These are phyloP conservation scores for Eidolon dupreanum DNA, from an alignment of 2,797 vertebrate genomes.

Conservation along the genomic window DNA sequence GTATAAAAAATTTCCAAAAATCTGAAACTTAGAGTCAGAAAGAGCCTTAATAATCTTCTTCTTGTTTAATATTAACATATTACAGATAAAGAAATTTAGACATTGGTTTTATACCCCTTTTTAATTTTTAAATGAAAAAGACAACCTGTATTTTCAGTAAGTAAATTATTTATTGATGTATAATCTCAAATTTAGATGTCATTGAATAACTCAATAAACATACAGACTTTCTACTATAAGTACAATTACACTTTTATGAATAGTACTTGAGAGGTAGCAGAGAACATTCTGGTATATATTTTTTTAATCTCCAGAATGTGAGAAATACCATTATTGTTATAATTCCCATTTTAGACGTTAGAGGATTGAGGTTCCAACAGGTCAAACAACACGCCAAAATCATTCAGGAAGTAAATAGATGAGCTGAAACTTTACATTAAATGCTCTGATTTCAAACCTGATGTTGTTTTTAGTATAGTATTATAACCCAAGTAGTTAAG, in stretches of 20 bases:
- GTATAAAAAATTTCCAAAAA: neutral
- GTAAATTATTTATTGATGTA: neutral
- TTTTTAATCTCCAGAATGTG: neutral
- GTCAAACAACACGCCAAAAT: neutral
- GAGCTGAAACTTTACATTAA: neutral
- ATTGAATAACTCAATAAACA: neutral
- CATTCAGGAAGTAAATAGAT: neutral
- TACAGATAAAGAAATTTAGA: neutral
- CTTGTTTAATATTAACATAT: neutral
- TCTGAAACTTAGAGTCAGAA: neutral
- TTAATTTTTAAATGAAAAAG: neutral
- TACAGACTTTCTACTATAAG: neutral
- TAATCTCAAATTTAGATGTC: neutral
- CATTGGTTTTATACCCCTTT: neutral
- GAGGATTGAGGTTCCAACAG: neutral
- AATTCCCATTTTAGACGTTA: neutral
- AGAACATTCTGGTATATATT: neutral
- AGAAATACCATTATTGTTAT: neutral
- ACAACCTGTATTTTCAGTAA: slow-evolving; percentile 1
- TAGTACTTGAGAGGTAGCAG: neutral
- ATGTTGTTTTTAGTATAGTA: neutral
- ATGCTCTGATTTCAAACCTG: neutral
- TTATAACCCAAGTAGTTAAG: neutral
- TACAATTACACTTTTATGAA: neutral
- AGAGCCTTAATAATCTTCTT: neutral